These are phyloP conservation scores for Sternotherus odoratus DNA, from an alignment of 2,797 vertebrate genomes.

Conservation along the genomic window DNA sequence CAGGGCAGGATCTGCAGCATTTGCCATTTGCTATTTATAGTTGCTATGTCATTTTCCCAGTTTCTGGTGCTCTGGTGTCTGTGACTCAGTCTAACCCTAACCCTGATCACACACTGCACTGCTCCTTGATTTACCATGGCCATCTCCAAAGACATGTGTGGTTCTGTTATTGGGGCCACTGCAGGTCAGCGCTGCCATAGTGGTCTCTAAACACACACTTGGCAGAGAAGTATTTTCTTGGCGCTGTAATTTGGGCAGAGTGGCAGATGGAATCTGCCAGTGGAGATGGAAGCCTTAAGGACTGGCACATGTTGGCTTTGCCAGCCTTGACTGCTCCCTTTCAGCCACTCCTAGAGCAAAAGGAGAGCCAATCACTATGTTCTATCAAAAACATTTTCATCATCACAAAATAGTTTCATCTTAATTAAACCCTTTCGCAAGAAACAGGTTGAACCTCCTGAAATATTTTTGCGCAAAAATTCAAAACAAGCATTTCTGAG, in stretches of 20 bases:
- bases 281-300: background rate
- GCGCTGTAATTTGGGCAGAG: background rate
- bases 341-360: background rate
- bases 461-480: too few species aligned
- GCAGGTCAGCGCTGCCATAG: background rate
- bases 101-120: too few species aligned
- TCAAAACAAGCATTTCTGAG: background rate
- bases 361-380: background rate
- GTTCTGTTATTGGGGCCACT: background rate
- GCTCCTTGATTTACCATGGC: too few species aligned
- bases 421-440: background rate
- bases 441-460: background rate
- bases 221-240: background rate
- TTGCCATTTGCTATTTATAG: background rate
- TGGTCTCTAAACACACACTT: background rate
- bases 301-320: background rate
- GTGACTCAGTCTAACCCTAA: background rate
- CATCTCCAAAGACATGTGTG: background rate
- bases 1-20: background rate
- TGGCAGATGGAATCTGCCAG: background rate
- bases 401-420: background rate
- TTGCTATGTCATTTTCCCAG: background rate
- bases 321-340: background rate
- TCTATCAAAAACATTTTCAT: background rate
- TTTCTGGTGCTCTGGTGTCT: background rate